Conservation (phyloP, 2,888 invertebrate species). For the Meteorus cinctellus region DNA sequence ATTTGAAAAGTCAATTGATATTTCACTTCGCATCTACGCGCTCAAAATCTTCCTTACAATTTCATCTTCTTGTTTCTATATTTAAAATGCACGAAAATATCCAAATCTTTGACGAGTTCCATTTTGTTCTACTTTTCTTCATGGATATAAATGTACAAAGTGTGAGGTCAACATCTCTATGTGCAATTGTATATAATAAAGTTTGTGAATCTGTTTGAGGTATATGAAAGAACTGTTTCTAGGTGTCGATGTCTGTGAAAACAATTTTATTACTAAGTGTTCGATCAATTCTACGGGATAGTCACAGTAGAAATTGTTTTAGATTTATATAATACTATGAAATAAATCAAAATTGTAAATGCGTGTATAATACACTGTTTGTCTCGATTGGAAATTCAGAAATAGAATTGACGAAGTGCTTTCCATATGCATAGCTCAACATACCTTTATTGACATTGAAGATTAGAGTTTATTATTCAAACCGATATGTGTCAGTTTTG, state of each 20-base stretch:
- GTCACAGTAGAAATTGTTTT: too few species aligned
- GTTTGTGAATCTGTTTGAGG: background rate
- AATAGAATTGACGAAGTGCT: constrained; percentile 17
- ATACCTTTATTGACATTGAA: constrained; percentile 13
- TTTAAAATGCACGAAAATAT: background rate
- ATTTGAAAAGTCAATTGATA: too few species aligned
- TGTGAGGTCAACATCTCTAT: background rate
- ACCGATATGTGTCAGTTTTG: background rate
- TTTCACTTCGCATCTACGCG: too few species aligned
- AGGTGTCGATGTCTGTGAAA: too few species aligned
- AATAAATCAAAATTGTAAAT: constrained; percentile 4
- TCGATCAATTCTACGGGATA: too few species aligned
- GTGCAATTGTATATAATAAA: background rate
- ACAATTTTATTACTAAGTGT: too few species aligned
- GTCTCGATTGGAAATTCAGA: background rate
- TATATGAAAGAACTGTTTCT: too few species aligned
- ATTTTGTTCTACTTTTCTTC: background rate
- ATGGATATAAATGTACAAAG: background rate
- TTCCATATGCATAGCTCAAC: background rate
- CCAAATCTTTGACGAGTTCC: background rate
- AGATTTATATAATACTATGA: background rate
- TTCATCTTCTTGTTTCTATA: background rate
- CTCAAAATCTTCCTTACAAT: background rate
- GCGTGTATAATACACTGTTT: background rate
- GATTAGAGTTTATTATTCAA: constrained; percentile 17